A percentile compares a stretch with the other conserved stretches of the same genome.
These are phyloP conservation scores for Nebria ingens DNA, from an alignment of 1,140 invertebrate genomes.

Conservation along the genomic window DNA sequence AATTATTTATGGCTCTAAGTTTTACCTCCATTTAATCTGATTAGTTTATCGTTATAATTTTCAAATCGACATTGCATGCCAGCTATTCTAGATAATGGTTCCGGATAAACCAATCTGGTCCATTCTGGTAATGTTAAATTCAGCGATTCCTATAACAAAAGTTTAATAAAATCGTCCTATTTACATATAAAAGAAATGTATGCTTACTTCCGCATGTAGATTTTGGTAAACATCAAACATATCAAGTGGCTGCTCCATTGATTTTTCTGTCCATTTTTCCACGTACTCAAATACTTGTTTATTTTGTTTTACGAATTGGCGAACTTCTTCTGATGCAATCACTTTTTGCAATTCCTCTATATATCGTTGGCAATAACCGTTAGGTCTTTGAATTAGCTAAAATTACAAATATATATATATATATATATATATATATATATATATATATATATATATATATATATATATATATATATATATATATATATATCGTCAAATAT, in stretches of 20 bases:
- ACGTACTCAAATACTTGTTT: background rate
- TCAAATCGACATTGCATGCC: background rate
- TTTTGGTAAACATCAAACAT: constrained; percentile 7
- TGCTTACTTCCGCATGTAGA: background rate
- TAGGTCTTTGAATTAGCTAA: background rate
- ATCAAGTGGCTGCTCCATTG: background rate
- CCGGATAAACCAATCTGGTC: constrained; percentile 5
- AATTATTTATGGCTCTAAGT: no score
- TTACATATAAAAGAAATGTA: background rate
- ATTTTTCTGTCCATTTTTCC: background rate
- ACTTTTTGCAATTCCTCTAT: background rate
- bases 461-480: no score
- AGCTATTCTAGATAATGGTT: background rate
- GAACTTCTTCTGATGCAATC: background rate
- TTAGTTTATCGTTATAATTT: background rate
- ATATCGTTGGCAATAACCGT: background rate
- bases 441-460: no score
- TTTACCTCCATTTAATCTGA: background rate
- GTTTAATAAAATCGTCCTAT: background rate
- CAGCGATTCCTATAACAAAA: background rate
- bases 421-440: no score
- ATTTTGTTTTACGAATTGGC: background rate
- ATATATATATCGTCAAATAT: no score
- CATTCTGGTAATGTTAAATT: constrained; percentile 7
- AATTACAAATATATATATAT: background rate